phyloP scores from a whole-genome alignment of 2,797 vertebrate genomes.

The Microchirus variegatus region DNA sequence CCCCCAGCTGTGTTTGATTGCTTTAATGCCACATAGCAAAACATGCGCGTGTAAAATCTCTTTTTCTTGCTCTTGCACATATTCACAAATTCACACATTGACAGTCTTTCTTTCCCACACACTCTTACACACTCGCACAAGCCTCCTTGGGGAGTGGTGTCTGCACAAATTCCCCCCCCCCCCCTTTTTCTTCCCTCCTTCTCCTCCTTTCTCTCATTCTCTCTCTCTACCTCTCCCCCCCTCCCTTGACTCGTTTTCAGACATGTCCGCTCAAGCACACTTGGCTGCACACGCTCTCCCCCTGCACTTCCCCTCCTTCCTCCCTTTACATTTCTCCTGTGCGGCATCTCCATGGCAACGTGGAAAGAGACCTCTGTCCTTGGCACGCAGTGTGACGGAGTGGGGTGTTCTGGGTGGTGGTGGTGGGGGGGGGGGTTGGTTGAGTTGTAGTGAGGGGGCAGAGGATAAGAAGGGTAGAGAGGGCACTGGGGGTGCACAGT shows the following conservation, averaged over 20 bases:
- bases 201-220: constrained; percentile 41
- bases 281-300: constrained; percentile 80
- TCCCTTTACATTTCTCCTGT: constrained; percentile 81
- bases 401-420: constrained; percentile 69
- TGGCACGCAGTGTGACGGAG: constrained; percentile 78
- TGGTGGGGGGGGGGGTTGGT: constrained; percentile 14
- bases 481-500: constrained; percentile 49
- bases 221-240: constrained; percentile 31
- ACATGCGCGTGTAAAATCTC: constrained; percentile 51
- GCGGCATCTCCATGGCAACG: constrained; percentile 86
- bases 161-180: constrained; percentile 68
- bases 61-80: constrained; percentile 51
- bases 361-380: constrained; percentile 85
- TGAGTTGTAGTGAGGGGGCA: constrained; percentile 16
- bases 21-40: constrained; percentile 59
- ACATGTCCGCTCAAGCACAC: constrained; percentile 81
- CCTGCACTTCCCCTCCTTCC: constrained; percentile 46
- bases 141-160: constrained; percentile 74
- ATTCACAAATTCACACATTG: constrained; percentile 74
- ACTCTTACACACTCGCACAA: constrained; percentile 63
- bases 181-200: constrained; percentile 26
- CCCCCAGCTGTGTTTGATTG: constrained; percentile 28
- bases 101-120: constrained; percentile 66
- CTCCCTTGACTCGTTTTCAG: constrained; percentile 77
- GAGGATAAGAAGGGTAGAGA: constrained; percentile 57